Conservation (phyloP, 1,140 invertebrate species). For the Pseudomyrmex concolor region DNA sequence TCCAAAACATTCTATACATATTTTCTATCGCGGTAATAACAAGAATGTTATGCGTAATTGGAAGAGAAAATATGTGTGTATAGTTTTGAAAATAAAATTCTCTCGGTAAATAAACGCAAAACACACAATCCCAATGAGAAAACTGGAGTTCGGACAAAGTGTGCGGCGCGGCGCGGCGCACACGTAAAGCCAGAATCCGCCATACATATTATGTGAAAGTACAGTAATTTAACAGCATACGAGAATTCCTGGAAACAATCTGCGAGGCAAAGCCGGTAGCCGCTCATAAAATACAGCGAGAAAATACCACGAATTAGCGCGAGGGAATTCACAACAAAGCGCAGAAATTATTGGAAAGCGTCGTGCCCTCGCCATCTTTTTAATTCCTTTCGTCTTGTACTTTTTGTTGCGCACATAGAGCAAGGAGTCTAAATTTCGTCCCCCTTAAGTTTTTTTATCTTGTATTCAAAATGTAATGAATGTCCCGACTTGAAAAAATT, state of each 20-base stretch:
- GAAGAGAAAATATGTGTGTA: slow-evolving; percentile 2
- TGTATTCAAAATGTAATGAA: not conserved
- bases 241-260: slow-evolving; percentile 63
- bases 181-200: slow-evolving; percentile 39
- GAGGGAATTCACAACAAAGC: slow-evolving; percentile 54
- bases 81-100: slow-evolving; percentile 43
- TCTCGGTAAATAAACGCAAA: slow-evolving; percentile 2
- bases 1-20: not conserved
- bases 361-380: slow-evolving; percentile 24
- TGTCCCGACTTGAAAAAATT: slow-evolving; percentile 22
- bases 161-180: not conserved
- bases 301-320: slow-evolving; percentile 57
- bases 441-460: no score
- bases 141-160: slow-evolving; percentile 6
- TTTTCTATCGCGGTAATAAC: not conserved
- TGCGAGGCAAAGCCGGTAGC: slow-evolving; percentile 51
- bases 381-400: slow-evolving; percentile 46
- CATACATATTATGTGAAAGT: slow-evolving; percentile 56
- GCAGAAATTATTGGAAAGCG: slow-evolving; percentile 63
- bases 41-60: slow-evolving; percentile 26
- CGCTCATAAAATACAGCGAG: slow-evolving; percentile 60
- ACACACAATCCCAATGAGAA: slow-evolving; percentile 42
- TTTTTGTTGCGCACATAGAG: slow-evolving; percentile 11
- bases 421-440: no score
- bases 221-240: slow-evolving; percentile 61